Evolutionary conservation across 2,888 invertebrate species (phyloP), one percentile per base, ranked within the genome.

Genomic region (Spialia ferax): DNA sequence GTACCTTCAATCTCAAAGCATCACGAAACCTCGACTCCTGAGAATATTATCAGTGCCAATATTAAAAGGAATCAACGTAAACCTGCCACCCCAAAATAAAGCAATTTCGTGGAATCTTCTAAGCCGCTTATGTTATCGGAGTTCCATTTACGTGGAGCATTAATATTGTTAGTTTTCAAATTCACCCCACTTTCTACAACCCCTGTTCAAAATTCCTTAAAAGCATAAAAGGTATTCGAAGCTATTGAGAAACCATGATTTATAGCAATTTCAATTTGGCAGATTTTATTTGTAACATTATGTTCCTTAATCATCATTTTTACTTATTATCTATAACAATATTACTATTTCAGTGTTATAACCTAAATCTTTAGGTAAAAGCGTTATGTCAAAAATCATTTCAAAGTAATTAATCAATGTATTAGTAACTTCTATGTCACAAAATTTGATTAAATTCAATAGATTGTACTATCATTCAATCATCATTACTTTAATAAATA

Each of bases 101-200:
- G 45, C 60, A 60, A 60, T 60, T 60, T 60, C 35, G 18, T 20
- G 7, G 8, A 48, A 60, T 48, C 48, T 60, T 48, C 59, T 11
- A 60, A 60, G 45, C 60, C 26, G 48, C 60, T 60, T 60, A 60
- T 20, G 29, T 32, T 45, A 60, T 29, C 48, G 48, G 48, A 48
- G 60, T 60, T 60, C 60, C 20, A 60, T 60, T 60, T 60, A 60
- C 60, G 29, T 18, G 29, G 23, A 20, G 60, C 32, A 60, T 60
- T 60, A 48, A 60, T 26, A 48, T 45, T 60, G 60, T 48, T 60
- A 29, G 60, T 48, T 60, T 60, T 48, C 45, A 60, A 54, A 54
- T 52, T 54, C 54, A 54, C 54, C 54, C 54, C 54, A 7, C n/a
- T 26, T 54, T 7, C 29, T 26, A 3, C 13, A 8, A 29, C 15